phyloP scores from a whole-genome alignment of 2,888 invertebrate species.

The Carabus problematicus region DNA sequence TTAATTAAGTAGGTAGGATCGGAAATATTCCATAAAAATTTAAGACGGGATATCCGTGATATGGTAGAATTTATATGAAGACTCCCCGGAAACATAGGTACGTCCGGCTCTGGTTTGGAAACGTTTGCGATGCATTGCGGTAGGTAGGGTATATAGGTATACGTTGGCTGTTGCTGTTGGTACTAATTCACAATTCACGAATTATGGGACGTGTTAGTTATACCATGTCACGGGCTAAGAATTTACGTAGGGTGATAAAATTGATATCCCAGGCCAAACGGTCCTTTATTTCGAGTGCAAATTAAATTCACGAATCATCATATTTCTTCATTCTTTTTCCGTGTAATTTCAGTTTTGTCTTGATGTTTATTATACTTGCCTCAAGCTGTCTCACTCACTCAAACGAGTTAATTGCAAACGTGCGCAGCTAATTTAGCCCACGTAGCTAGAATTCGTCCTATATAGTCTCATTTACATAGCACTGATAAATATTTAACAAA shows the following conservation, averaged over 20 bases:
- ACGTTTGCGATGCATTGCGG: constrained; percentile 5
- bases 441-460: neutral
- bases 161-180: neutral
- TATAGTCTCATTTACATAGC: neutral
- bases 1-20: no score
- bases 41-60: no score
- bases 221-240: constrained; percentile 21
- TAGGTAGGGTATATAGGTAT: constrained; percentile 7
- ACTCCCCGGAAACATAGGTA: no score
- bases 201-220: constrained; percentile 33
- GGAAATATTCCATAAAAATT: no score
- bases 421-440: neutral
- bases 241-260: constrained; percentile 30
- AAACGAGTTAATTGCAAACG: neutral
- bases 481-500: no score
- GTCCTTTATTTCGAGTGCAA: constrained; percentile 32
- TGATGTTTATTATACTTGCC: constrained; percentile 19
- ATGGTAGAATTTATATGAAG: no score
- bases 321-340: constrained; percentile 32
- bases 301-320: constrained; percentile 34
- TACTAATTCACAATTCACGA: constrained; percentile 26
- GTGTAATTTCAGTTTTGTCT: constrained; percentile 17
- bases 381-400: constrained; percentile 1
- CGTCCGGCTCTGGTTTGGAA: no score
- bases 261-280: constrained; percentile 25